phyloP scores from a whole-genome alignment of 2,113 vertebrate genomes.

The Hydrochoerus hydrochaeris region DNA sequence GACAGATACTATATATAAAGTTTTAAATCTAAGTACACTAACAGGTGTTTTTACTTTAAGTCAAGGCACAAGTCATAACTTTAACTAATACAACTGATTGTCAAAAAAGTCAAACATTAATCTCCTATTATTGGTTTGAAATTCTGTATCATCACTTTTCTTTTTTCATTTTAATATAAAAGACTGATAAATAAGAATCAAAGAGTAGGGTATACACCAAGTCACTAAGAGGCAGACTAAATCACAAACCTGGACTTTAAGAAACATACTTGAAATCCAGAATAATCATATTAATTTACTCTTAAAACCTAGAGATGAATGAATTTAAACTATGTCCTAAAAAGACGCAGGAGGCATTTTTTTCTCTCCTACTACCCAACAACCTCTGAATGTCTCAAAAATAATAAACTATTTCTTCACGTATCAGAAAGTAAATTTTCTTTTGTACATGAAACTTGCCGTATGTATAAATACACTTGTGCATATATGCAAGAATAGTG shows the following conservation, averaged over 20 bases:
- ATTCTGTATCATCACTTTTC: too few relatives aligned
- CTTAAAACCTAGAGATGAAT: not conserved
- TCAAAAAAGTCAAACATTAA: constrained; percentile 21
- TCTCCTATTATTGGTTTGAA: too few relatives aligned
- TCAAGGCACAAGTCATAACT: not conserved
- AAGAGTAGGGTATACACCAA: not conserved
- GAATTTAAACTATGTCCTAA: constrained; percentile 47
- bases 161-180: too few relatives aligned
- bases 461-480: constrained; percentile 54
- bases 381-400: constrained; percentile 49
- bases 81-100: constrained; percentile 40
- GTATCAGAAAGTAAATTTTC: constrained; percentile 60
- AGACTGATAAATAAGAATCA: not conserved
- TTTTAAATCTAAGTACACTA: constrained; percentile 46
- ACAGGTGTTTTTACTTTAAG: constrained; percentile 28
- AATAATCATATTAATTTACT: not conserved
- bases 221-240: not conserved
- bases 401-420: constrained; percentile 34
- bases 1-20: constrained; percentile 25
- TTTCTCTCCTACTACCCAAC: constrained; percentile 39
- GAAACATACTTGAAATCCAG: constrained; percentile 38
- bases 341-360: not conserved
- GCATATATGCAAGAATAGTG: constrained; percentile 26
- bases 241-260: not conserved
- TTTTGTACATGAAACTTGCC: constrained; percentile 66